These are phyloP conservation scores for Brachypalpus laphriformis DNA, from an alignment of 2,888 invertebrate genomes.

Conservation along the genomic window DNA sequence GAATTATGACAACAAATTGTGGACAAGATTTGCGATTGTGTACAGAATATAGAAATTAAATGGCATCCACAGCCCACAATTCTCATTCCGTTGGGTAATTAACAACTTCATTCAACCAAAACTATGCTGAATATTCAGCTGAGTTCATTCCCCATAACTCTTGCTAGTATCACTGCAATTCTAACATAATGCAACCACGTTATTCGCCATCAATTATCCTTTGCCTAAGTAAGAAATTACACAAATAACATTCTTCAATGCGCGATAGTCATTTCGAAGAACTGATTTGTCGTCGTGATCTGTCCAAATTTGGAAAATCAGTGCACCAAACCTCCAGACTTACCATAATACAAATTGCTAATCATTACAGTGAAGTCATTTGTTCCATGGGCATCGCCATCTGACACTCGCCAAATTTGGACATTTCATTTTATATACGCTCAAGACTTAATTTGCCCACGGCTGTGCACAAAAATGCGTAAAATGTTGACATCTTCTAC, in stretches of 20 bases:
- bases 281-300: slow-evolving; percentile 47
- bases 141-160: neutral
- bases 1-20: no score
- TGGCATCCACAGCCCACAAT: no score
- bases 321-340: no score
- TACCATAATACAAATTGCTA: slow-evolving; percentile 36
- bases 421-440: neutral
- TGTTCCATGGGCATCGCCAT: slow-evolving; percentile 58
- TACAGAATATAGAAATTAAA: no score
- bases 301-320: slow-evolving; percentile 49
- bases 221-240: slow-evolving; percentile 30
- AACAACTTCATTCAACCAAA: no score
- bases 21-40: no score
- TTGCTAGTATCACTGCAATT: neutral
- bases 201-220: neutral
- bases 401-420: slow-evolving; percentile 67
- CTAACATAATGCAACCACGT: neutral
- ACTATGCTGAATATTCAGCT: neutral
- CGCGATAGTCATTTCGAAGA: slow-evolving; percentile 15
- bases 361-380: slow-evolving; percentile 51
- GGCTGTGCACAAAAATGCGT: slow-evolving; percentile 12
- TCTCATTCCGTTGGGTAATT: no score
- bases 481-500: slow-evolving; percentile 42
- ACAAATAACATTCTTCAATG: slow-evolving; percentile 9
- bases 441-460: slow-evolving; percentile 24